Percentiles rank a stretch among this genome's conserved stretches.
Conservation (phyloP, 2,888 invertebrate species). For the Lasioglossum pauxillum region DNA sequence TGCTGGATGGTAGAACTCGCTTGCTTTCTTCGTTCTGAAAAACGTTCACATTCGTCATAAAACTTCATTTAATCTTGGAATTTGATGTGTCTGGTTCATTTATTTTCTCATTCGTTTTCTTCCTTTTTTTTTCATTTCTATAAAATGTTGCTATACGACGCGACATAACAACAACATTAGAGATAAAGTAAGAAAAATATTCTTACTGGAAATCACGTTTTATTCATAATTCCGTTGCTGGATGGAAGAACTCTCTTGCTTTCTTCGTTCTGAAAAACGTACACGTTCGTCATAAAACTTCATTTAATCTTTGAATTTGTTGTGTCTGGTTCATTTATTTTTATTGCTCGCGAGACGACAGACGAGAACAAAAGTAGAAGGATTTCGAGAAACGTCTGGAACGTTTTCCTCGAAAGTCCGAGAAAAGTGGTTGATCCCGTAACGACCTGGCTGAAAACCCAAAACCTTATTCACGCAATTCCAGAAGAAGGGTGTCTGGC, state of each 20-base stretch:
- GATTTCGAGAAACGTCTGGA: constrained; percentile 16
- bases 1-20: neutral
- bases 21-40: too few relatives aligned
- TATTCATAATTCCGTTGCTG: neutral
- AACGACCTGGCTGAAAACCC: constrained; percentile 72
- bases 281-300: neutral
- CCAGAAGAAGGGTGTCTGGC: constrained; percentile 28
- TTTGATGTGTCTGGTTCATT: neutral
- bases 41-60: too few relatives aligned
- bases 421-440: constrained; percentile 78
- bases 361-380: neutral
- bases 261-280: neutral
- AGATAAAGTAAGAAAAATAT: neutral
- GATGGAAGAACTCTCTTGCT: neutral
- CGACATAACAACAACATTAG: too few relatives aligned
- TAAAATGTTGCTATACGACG: too few relatives aligned
- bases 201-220: neutral
- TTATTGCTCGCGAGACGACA: neutral
- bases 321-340: neutral
- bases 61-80: too few relatives aligned
- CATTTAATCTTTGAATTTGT: neutral
- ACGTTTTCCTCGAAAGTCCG: constrained; percentile 19
- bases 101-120: too few relatives aligned
- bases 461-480: constrained; percentile 43
- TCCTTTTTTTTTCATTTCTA: too few relatives aligned